These are phyloP conservation scores for Leiothrix lutea DNA, from an alignment of 2,113 vertebrate species.

Conservation along the genomic window DNA sequence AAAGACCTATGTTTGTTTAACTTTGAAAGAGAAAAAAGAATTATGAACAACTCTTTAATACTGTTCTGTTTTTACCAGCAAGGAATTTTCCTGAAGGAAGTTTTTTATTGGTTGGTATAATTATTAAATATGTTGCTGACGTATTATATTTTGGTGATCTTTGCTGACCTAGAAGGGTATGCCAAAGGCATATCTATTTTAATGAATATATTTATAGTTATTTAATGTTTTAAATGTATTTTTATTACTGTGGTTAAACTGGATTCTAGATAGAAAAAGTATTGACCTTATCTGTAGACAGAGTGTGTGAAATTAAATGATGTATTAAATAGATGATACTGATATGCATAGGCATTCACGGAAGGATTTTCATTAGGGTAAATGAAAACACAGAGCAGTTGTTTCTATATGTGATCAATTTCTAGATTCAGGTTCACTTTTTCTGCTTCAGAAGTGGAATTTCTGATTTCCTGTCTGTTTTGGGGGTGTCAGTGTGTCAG, in stretches of 20 bases:
- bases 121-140: not conserved
- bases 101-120: not conserved
- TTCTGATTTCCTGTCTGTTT: not conserved
- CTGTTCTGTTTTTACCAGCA: not conserved
- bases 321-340: not conserved
- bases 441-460: not conserved
- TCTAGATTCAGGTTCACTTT: not conserved
- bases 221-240: not conserved
- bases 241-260: not conserved
- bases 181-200: not conserved
- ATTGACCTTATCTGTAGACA: not conserved
- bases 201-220: not conserved
- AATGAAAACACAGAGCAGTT: not conserved
- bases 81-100: not conserved
- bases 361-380: not conserved
- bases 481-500: not conserved
- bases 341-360: not conserved
- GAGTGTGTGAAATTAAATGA: not conserved
- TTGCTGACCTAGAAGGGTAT: not conserved
- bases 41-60: not conserved
- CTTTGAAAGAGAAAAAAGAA: not conserved
- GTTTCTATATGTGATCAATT: not conserved
- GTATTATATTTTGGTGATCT: not conserved
- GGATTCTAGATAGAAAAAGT: not conserved
- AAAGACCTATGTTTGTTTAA: not conserved